Evolutionary conservation across 2,797 vertebrate genomes (phyloP).

Genomic region (Thaleichthys pacificus): DNA sequence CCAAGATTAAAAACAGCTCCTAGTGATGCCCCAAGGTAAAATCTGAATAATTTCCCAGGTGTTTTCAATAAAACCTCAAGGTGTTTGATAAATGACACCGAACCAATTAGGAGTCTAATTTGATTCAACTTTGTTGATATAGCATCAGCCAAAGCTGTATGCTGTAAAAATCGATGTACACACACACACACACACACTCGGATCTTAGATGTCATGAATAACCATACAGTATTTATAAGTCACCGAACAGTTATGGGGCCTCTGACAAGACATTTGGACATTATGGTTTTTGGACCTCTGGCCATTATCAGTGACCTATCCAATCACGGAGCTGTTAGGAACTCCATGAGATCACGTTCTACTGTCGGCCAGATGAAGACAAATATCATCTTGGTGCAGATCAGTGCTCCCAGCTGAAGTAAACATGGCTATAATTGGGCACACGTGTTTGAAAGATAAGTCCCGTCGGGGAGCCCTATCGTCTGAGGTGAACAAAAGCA

Average conservation of each 20-base stretch:
- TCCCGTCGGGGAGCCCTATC: constrained; percentile 38
- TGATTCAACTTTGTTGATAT: background rate
- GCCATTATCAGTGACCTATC: constrained; percentile 45
- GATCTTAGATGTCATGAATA: background rate
- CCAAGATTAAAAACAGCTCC: constrained; percentile 21
- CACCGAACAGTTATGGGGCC: too few species aligned
- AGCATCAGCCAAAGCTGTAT: background rate
- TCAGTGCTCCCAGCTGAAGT: constrained; percentile 35
- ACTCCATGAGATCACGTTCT: constrained; percentile 22
- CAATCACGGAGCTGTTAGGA: constrained; percentile 36
- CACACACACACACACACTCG: too few species aligned
- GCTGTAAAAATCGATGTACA: background rate
- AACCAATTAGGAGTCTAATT: background rate
- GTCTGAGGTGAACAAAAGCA: constrained; percentile 52
- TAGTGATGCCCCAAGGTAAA: background rate
- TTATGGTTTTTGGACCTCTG: constrained; percentile 25
- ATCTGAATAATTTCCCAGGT: constrained; percentile 6
- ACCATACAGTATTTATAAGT: too few species aligned
- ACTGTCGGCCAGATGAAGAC: constrained; percentile 43
- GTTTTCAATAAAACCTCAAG: constrained; percentile 11
- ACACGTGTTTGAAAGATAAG: constrained; percentile 59
- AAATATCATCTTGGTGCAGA: constrained; percentile 36
- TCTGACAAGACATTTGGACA: constrained; percentile 7
- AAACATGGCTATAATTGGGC: constrained; percentile 51
- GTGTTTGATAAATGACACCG: constrained; percentile 1